Evolutionary conservation across 2,113 vertebrate genomes (phyloP), one percentile per base, ranked within the genome.

Genomic region (Opisthocomus hoazin): DNA sequence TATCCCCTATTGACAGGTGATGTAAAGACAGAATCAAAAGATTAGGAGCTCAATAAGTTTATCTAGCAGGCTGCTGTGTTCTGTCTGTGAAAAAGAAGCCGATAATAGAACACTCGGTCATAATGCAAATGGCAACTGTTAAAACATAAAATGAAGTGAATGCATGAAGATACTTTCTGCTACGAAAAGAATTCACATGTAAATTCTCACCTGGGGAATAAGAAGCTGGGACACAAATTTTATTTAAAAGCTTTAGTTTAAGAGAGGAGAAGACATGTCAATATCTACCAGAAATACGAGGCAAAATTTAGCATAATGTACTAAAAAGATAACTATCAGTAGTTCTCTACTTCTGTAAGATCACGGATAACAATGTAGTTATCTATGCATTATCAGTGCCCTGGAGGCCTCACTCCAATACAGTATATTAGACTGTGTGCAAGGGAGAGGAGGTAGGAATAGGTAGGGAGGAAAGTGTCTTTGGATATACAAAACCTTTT

Each of bases 51-150:
- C 58, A 85, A 2, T 48, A 46, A 66, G 5, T 80, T 73, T 86
- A 91, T 69, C 11, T 6, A 53, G 7, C 12, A 74, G 16, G 15
- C 30, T 90, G 12, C 39, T 57, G 10, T 53, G 9, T 53, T 81
- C 34, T 53, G 2, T 43, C 23, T 71, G 81, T 41, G 21, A 80
- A 70, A 88, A 73, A 50, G 21, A 23, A 93, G 20, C 15, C 21
- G 48, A 39, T 22, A 88, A 63, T 56, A 21, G 12, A 81, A 50
- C 4, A 34, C 4, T 41, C 8, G 61, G 32, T 37, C 36, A 50
- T 43, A 71, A 70, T 24, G 15, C 2, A 43, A 81, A 75, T 21
- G 1, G 2, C 1, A 2, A 18, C 4, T 0, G 5, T 29, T 32
- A 32, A 63, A 94, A 77, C 53, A 29, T 32, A 11, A 37, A 56